phyloP scores from a whole-genome alignment of 2,888 invertebrate species.

The Artemia sinica region DNA sequence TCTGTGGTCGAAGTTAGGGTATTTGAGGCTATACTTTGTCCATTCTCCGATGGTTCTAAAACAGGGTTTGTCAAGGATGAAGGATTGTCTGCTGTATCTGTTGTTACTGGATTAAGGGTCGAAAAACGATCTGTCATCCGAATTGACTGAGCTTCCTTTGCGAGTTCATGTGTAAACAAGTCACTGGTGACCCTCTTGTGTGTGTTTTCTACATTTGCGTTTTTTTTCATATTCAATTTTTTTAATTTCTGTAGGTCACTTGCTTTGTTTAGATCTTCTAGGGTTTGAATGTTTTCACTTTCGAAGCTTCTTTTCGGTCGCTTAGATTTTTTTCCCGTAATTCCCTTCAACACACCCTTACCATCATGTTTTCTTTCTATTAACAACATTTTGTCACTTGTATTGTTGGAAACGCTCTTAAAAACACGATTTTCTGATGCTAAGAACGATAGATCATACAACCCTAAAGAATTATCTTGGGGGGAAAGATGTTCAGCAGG shows the following conservation, averaged over 20 bases:
- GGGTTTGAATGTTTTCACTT: not conserved
- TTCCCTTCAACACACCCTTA: not conserved
- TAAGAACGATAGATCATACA: conserved; percentile 8
- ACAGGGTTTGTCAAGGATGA: not conserved
- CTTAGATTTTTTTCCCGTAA: not conserved
- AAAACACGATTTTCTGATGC: not conserved
- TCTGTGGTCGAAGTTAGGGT: not conserved
- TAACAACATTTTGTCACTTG: not conserved
- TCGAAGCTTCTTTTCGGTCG: not conserved
- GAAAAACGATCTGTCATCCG: not conserved
- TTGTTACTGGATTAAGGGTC: not conserved
- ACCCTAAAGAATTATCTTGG: conserved; percentile 2
- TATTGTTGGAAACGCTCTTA: not conserved
- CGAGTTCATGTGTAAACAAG: not conserved
- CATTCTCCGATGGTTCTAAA: not conserved
- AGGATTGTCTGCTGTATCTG: not conserved
- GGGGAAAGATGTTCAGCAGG: not conserved
- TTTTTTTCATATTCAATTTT: not conserved
- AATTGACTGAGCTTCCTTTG: not conserved
- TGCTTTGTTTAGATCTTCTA: not conserved
- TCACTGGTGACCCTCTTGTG: not conserved
- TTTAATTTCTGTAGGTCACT: not conserved
- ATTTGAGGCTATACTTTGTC: not conserved
- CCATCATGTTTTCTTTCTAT: not conserved
- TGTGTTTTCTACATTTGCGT: not conserved